Base-by-base conservation (phyloP, 2,888 invertebrate species). In the Bhutanitis thaidina region DNA sequence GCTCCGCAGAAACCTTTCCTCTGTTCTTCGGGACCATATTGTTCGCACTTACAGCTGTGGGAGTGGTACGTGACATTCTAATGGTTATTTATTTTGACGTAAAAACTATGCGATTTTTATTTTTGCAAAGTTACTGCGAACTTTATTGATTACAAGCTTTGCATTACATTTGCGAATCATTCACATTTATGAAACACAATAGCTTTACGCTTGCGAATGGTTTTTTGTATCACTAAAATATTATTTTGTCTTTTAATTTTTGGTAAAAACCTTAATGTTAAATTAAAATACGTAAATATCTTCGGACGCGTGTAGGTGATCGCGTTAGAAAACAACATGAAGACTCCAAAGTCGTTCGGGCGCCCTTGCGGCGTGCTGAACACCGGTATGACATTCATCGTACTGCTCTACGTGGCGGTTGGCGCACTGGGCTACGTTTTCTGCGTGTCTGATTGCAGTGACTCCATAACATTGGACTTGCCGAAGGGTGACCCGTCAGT, bases 241-340 rank as follows among this genome's bases (percentile, higher is more conserved):
- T 4, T 20, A 20, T 5, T 20, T 20, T 20, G 5, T 5, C 3
- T 20, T 20, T 2, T 20, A 20, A 20, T 20, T 20, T 20, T 5
- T 20, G 2, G 20, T 5, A 20, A 20, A 2, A 5, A 4, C 2
- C 5, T 20, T 20, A 20, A 20, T 4, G 20, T 20, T 27, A 27
- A 27, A 27, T 3, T 8, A 14, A 30, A 41, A 30, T n/a, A n/a
- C n/a, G n/a, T n/a, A n/a, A n/a, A n/a, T n/a, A n/a, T 15, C 13
- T 15, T 7, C 9, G 15, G 7, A 30, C 9, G 5, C 7, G 53
- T 37, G 27, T 77, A 98, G 97, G 95, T 97, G 35, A 93, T 98
- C 43, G 96, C 97, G 1, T 74, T 98, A 57, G 97, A 97, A 79
- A 97, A 96, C 78, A 95, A 95, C 69, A 97, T 98, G 97, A 93